Evolutionary conservation across 2,888 invertebrate species (phyloP), one percentile per base, ranked within the genome.

Genomic region (Silvanus unidentatus): DNA sequence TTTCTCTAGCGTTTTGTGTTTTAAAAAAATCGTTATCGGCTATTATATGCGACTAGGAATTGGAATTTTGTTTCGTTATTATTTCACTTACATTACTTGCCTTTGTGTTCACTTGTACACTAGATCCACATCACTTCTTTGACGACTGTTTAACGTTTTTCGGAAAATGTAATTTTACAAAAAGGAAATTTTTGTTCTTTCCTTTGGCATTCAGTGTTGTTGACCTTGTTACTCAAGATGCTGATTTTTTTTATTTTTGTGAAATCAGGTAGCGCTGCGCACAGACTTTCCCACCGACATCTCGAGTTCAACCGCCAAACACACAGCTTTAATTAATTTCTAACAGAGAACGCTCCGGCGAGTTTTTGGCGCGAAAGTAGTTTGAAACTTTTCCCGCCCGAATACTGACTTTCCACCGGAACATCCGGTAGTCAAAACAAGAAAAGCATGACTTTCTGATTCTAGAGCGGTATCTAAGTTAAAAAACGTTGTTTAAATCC

Each of bases 171-270:
- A 5, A 32, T 32, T 32, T 32, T 32, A 32, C 8, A 22, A 22
- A 22, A 22, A 32, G 11, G 16, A 37, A 37, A 11, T 40, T 42
- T 35, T 47, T 47, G 45, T 42, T 43, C 50, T 45, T 42, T 44
- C 32, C 51, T 52, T 53, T 48, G 48, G 49, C 49, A 57, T 58
- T 52, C 57, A 58, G 60, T 63, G 64, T 65, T 65, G 64, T 65
- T 53, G 53, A 53, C 53, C 53, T 53, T 53, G 53, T 53, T 53
- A 53, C 65, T 57, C 67, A 69, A 69, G 65, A 66, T 67, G 66
- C 68, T 66, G 64, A 57, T 62, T 56, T 62, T 64, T 66, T 64
- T 66, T 59, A 58, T 60, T 63, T 61, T 63, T 62, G 52, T 58
- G 51, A 55, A 50, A 52, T 52, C 49, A 57, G 47, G 52, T 51